Base-by-base conservation (phyloP, 1,140 invertebrate species). In the Polypedilum vanderplanki region DNA sequence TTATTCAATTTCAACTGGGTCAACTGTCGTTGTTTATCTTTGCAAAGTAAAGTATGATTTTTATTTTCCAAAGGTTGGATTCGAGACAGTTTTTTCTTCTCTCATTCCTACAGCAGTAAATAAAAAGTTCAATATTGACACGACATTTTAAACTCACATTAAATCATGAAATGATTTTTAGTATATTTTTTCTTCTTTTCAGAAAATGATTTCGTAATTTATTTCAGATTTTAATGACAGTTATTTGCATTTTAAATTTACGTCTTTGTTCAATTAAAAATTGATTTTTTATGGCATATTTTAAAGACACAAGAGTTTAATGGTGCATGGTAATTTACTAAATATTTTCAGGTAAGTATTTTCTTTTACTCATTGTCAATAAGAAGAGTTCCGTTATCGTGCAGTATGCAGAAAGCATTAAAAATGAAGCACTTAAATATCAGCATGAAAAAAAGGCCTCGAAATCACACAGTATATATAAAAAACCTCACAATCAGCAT, bases 131-230 rank as follows among this genome's bases (percentile, higher is more conserved):
- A 57, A 57, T 57, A 57, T 57, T 57, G 9, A 57, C 46, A 57
- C 46, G 46, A 57, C 46, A 57, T 57, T 57, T 57, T 57, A 57
- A 57, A 57, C 46, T 57, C 46, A 57, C 46, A 57, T 57, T 57
- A 57, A 57, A 57, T 57, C 24, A 57, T n/a, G 46, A 57, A 57
- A 57, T 57, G 46, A 57, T 46, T 46, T n/a, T n/a, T n/a, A n/a
- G n/a, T n/a, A n/a, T n/a, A 33, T 33, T 33, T 33, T 33, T 33
- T 33, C 2, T 3, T 33, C n/a, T 33, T 33, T 33, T 33, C 24
- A 33, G 24, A 3, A 33, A n/a, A 33, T 5, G 24, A 33, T 33
- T 33, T 33, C 24, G 5, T 33, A 33, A 33, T 33, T 33, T 33
- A 33, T 33, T 33, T 33, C 24, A 33, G 24, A 33, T 33, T 33